A percentile compares a stretch with the other conserved stretches of the same genome.
phyloP scores from a whole-genome alignment of 2,888 invertebrate species.

The Thereva unica region DNA sequence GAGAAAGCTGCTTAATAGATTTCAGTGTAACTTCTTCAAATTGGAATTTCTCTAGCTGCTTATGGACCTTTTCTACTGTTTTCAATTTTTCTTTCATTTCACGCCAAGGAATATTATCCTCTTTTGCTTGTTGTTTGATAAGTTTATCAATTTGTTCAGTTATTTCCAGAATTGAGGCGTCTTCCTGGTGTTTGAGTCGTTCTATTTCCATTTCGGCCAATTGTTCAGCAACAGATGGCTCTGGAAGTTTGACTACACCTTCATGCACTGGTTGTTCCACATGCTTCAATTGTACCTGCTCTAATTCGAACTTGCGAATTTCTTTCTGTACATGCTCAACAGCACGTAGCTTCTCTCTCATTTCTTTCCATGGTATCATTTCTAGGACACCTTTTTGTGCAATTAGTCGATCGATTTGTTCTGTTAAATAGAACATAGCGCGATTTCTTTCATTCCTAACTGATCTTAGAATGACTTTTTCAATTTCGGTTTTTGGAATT shows the following conservation, averaged over 20 bases:
- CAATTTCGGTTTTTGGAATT: slow-evolving; percentile 61
- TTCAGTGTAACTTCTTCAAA: slow-evolving; percentile 59
- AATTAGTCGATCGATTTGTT: slow-evolving; percentile 55
- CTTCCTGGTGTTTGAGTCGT: slow-evolving; percentile 56
- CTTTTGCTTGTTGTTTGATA: slow-evolving; percentile 51
- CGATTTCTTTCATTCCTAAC: slow-evolving; percentile 60
- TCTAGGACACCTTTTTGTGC: slow-evolving; percentile 53
- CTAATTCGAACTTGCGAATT: slow-evolving; percentile 55
- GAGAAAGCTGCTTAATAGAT: slow-evolving; percentile 45
- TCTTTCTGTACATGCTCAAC: slow-evolving; percentile 57
- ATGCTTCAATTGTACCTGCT: slow-evolving; percentile 58
- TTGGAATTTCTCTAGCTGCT: slow-evolving; percentile 56
- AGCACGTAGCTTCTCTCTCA: slow-evolving; percentile 54
- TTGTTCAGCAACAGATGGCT: slow-evolving; percentile 52
- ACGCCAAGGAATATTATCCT: slow-evolving; percentile 53
- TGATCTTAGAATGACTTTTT: slow-evolving; percentile 60
- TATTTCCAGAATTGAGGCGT: slow-evolving; percentile 56
- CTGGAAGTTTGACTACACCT: slow-evolving; percentile 46
- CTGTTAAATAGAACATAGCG: slow-evolving; percentile 54
- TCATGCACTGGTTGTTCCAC: slow-evolving; percentile 46
- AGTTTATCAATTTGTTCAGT: slow-evolving; percentile 56
- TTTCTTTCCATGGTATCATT: slow-evolving; percentile 55
- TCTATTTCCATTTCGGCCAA: slow-evolving; percentile 56
- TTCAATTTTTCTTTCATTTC: slow-evolving; percentile 56
- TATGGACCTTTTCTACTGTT: slow-evolving; percentile 57